Conservation (phyloP, 2,888 invertebrate species). For the Fragum whitleyi region DNA sequence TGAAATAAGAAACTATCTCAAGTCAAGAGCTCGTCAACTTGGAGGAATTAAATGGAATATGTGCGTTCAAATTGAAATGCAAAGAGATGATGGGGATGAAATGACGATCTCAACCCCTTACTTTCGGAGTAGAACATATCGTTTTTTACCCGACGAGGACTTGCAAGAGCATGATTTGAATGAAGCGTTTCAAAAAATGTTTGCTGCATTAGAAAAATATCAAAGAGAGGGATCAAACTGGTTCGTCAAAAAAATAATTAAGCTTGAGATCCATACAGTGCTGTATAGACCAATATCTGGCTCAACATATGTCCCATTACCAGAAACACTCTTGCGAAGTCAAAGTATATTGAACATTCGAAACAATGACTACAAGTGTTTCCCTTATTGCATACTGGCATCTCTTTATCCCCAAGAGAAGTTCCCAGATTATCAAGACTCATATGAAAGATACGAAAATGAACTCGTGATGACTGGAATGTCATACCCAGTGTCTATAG, state of each 20-base stretch:
- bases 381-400: conserved; percentile 51
- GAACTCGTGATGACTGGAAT: conserved; percentile 50
- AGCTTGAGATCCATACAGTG: conserved; percentile 47
- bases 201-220: conserved; percentile 48
- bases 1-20: conserved; percentile 1
- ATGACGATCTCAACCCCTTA: conserved; percentile 19
- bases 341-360: conserved; percentile 44
- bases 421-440: conserved; percentile 31
- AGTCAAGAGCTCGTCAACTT: conserved; percentile 1
- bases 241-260: conserved; percentile 46
- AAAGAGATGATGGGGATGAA: conserved; percentile 44
- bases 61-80: conserved; percentile 53
- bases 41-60: conserved; percentile 55
- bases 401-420: conserved; percentile 32
- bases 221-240: conserved; percentile 47
- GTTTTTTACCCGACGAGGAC: conserved; percentile 16
- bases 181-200: conserved; percentile 49
- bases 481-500: conserved; percentile 43
- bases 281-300: conserved; percentile 53
- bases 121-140: conserved; percentile 39
- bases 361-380: conserved; percentile 55
- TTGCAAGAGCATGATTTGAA: conserved; percentile 40
- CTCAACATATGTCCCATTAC: conserved; percentile 47
- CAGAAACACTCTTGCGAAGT: conserved; percentile 17
- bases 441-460: conserved; percentile 39